Evolutionary conservation across 2,888 invertebrate species (phyloP).

Genomic region (Globia sparganii): DNA sequence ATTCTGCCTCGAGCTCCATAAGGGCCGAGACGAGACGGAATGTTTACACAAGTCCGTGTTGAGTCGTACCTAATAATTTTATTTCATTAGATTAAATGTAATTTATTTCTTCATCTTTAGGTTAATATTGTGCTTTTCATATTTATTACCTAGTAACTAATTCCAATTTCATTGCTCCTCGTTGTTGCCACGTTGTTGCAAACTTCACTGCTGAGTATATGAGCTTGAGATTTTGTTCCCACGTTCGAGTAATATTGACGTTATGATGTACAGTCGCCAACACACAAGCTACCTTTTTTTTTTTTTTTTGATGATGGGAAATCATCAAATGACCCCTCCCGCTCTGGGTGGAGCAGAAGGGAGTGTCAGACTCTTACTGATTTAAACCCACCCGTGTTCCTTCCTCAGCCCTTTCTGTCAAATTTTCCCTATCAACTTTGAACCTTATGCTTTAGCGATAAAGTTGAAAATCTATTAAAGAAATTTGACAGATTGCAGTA

Average conservation of each 20-base stretch:
- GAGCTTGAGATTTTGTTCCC: background rate
- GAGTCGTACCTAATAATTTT: constrained; percentile 27
- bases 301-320: too few relatives aligned
- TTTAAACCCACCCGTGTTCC: too few relatives aligned
- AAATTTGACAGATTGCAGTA: too few relatives aligned
- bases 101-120: constrained; percentile 8
- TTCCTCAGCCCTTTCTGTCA: too few relatives aligned
- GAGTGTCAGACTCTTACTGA: too few relatives aligned
- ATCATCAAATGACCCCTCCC: too few relatives aligned
- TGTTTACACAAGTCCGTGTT: constrained; percentile 23
- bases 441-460: too few relatives aligned
- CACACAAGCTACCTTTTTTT: too few relatives aligned
- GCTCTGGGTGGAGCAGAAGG: too few relatives aligned
- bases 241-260: background rate
- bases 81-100: constrained; percentile 27
- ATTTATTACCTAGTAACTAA: background rate
- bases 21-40: constrained; percentile 22
- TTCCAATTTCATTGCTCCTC: background rate
- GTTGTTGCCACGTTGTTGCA: background rate
- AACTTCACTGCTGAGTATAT: background rate
- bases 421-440: too few relatives aligned
- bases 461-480: too few relatives aligned
- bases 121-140: constrained; percentile 18
- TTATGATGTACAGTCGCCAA: too few relatives aligned
- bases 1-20: constrained; percentile 32